phyloP scores from a whole-genome alignment of 2,888 invertebrate species.

The Ectemnius lituratus region DNA sequence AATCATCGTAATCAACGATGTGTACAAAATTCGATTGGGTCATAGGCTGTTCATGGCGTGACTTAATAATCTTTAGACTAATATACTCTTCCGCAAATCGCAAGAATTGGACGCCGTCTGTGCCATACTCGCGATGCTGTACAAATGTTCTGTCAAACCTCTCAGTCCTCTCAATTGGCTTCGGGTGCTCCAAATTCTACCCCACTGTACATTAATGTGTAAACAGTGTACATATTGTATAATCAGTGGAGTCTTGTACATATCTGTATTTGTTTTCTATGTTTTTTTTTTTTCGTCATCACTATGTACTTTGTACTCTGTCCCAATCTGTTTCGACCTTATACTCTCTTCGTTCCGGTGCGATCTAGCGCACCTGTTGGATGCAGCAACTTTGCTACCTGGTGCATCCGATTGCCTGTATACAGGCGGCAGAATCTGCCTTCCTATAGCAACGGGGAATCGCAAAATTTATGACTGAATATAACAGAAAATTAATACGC shows the following conservation, averaged over 20 bases:
- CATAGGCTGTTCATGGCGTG: constrained; percentile 23
- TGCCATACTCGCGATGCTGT: constrained; percentile 34
- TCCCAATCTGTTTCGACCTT: constrained; percentile 8
- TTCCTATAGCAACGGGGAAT: too few relatives aligned
- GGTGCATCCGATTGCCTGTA: too few relatives aligned
- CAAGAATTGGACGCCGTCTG: constrained; percentile 22
- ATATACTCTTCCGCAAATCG: constrained; percentile 33
- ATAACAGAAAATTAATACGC: too few relatives aligned
- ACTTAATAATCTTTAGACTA: constrained; percentile 46
- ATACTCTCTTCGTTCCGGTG: constrained; percentile 15
- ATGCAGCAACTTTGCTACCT: too few relatives aligned
- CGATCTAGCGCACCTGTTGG: constrained; percentile 3
- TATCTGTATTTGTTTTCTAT: constrained; percentile 48
- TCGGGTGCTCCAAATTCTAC: constrained; percentile 60
- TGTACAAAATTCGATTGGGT: too few relatives aligned
- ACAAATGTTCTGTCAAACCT: constrained; percentile 46
- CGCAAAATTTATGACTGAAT: too few relatives aligned
- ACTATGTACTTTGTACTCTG: background rate
- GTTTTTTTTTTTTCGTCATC: constrained; percentile 19
- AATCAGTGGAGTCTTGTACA: constrained; percentile 65
- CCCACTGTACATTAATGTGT: constrained; percentile 52
- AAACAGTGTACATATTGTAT: constrained; percentile 66
- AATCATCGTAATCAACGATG: too few relatives aligned
- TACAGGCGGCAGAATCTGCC: too few relatives aligned
- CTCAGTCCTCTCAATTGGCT: constrained; percentile 53